A percentile compares a stretch with the other conserved stretches of the same genome.
phyloP scores from a whole-genome alignment of 2,888 invertebrate genomes.

The Anthophora plumipes region DNA sequence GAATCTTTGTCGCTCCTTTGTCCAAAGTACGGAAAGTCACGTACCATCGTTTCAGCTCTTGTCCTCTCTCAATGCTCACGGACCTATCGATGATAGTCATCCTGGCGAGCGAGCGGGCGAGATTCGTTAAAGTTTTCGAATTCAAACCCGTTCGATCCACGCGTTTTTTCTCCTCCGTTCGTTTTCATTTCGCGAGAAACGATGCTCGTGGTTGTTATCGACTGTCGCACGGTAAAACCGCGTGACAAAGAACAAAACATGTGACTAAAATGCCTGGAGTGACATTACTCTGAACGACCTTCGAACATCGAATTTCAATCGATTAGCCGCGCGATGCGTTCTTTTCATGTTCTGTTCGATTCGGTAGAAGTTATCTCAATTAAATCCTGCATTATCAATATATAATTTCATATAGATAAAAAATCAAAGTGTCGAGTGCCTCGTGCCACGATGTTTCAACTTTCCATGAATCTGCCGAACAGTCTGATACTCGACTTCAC shows the following conservation, averaged over 20 bases:
- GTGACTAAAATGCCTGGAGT: conserved; percentile 55
- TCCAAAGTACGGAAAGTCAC: conserved; percentile 30
- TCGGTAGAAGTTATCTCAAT: conserved; percentile 5
- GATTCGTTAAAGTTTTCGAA: not conserved
- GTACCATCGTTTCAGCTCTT: not conserved
- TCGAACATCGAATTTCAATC: conserved; percentile 55
- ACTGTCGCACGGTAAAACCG: conserved; percentile 38
- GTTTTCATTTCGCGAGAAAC: not conserved
- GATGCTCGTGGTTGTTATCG: too few relatives aligned
- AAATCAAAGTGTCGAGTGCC: not conserved
- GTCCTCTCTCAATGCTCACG: not conserved
- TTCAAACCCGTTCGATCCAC: not conserved
- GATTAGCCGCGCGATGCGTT: conserved; percentile 26
- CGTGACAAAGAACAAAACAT: conserved; percentile 63
- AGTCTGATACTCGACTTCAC: not conserved
- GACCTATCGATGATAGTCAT: not conserved
- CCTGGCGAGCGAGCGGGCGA: not conserved
- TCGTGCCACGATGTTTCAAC: not conserved
- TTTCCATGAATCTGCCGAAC: not conserved
- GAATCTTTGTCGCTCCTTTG: conserved; percentile 28
- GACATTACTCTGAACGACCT: conserved; percentile 61
- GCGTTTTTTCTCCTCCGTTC: not conserved
- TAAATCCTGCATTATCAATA: not conserved
- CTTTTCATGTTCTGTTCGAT: conserved; percentile 1
- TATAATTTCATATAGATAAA: not conserved